Conservation (phyloP, 2,113 vertebrate species). For the Brienomyrus brachyistius region DNA sequence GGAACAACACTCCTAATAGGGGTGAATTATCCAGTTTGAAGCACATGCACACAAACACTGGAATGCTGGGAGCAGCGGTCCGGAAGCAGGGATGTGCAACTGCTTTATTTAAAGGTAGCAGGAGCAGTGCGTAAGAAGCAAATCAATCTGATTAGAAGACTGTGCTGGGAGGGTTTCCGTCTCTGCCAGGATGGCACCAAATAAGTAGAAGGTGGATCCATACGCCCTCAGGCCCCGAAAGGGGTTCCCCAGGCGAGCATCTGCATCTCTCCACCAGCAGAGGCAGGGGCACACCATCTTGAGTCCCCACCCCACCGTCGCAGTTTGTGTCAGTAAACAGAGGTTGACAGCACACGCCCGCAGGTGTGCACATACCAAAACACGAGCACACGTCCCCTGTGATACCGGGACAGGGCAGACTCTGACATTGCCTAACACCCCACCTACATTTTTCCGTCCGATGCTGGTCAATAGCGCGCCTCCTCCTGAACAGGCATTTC, state of each 20-base stretch:
- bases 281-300: not conserved
- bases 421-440: not conserved
- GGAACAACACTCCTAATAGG: not conserved
- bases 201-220: constrained; percentile 43
- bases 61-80: constrained; percentile 1
- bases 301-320: not conserved
- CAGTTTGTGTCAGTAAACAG: not conserved
- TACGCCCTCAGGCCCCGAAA: constrained; percentile 37
- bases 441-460: not conserved
- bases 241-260: not conserved
- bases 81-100: not conserved
- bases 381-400: not conserved
- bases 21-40: not conserved
- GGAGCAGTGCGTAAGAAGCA: constrained; percentile 9
- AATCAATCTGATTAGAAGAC: constrained; percentile 48
- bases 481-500: not conserved
- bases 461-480: not conserved
- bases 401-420: not conserved
- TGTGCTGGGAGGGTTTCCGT: constrained; percentile 37
- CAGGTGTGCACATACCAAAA: not conserved
- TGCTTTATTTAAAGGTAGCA: not conserved
- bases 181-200: constrained; percentile 36
- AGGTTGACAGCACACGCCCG: not conserved
- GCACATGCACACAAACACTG: not conserved
- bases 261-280: not conserved